Evolutionary conservation across 2,888 invertebrate species (phyloP).

Genomic region (Trissonchulus latispiculum): DNA sequence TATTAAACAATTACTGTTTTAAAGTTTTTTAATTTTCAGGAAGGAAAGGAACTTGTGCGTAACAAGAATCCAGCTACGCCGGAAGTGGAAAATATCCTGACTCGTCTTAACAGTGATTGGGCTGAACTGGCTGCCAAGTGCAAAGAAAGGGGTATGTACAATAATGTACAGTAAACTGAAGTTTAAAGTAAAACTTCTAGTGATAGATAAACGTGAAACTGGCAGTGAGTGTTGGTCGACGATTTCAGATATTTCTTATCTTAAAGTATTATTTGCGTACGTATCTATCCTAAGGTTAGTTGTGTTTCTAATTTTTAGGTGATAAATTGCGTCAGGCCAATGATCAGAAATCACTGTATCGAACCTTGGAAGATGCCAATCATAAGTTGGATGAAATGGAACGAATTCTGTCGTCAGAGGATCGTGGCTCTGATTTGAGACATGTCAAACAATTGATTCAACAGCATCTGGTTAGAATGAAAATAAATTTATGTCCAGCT

Average conservation of each 20-base stretch:
- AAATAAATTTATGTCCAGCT: too few species aligned
- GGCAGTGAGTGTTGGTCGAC: too few species aligned
- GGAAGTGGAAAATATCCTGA: constrained; percentile 59
- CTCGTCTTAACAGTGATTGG: constrained; percentile 66
- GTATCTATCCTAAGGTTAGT: too few species aligned
- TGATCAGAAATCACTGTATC: constrained; percentile 56
- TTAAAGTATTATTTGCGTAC: too few species aligned
- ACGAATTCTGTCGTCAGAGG: constrained; percentile 59
- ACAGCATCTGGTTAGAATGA: constrained; percentile 61
- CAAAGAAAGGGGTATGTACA: constrained; percentile 49
- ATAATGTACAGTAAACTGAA: too few species aligned
- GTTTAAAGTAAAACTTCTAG: too few species aligned
- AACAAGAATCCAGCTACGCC: constrained; percentile 59
- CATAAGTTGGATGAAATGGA: constrained; percentile 75
- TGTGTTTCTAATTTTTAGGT: constrained; percentile 48
- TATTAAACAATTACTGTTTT: too few species aligned
- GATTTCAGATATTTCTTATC: too few species aligned
- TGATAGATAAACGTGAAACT: too few species aligned
- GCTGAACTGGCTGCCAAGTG: constrained; percentile 61
- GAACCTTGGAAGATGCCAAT: constrained; percentile 77
- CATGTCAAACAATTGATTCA: constrained; percentile 80
- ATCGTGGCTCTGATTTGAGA: constrained; percentile 75
- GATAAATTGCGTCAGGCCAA: constrained; percentile 74
- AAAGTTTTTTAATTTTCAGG: constrained; percentile 39
- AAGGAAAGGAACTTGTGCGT: constrained; percentile 62